Base-by-base conservation (phyloP, 2,888 invertebrate genomes). In the Clostera curtula region DNA sequence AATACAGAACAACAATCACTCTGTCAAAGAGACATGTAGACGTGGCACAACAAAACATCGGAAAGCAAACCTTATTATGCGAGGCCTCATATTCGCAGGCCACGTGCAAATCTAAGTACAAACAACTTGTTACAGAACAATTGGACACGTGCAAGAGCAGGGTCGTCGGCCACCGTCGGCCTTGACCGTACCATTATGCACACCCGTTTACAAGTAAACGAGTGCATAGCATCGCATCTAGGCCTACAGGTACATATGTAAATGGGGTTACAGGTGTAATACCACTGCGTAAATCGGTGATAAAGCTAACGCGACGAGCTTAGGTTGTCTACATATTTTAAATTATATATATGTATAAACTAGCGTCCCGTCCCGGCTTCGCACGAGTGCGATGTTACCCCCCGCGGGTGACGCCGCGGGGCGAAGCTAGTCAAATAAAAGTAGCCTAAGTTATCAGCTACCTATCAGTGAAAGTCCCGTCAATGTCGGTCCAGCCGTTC, bases 151-250 rank as follows among this genome's bases (percentile, higher is more conserved):
- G 76, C 62, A 63, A 57, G 50, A 54, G 50, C 52, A 36, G 57
- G 72, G 73, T 73, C 70, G 63, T 37, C 63, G 70, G 53, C 66
- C 69, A 67, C 61, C 46, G 48, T 34, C 59, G 77, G 46, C 82
- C 80, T 80, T 80, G 82, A 76, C 77, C 77, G 75, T 69, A 67
- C 72, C 67, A 80, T 77, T 80, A 80, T 76, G 72, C 73, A 75
- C 70, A 73, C 65, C 68, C 63, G 73, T 74, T 77, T 74, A 72
- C 76, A 77, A 72, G 69, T 70, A 67, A 77, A 77, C 72, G 64
- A 77, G 68, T 76, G 74, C 77, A 74, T 55, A 60, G 60, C 64
- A 67, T 69, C 63, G 64, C 66, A 67, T 68, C 72, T 65, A 58
- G 55, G 51, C 55, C 55, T 59, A 58, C 54, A 34, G 42, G 40